phyloP scores from a whole-genome alignment of 2,888 invertebrate genomes.

The Rhamphomyia laevipes region DNA sequence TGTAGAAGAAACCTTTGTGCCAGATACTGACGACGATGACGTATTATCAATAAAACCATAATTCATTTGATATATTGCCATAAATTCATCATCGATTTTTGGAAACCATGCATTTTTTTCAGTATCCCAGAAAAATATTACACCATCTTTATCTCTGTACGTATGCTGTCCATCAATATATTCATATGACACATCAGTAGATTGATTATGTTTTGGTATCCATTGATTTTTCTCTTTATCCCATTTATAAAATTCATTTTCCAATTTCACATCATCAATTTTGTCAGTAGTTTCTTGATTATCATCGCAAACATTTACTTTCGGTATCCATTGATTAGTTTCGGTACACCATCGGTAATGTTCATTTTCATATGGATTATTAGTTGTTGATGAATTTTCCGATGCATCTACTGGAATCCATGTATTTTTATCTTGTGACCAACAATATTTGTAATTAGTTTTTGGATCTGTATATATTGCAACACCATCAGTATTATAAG shows the following conservation, averaged over 20 bases:
- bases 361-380: slow-evolving; percentile 31
- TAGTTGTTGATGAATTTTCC: slow-evolving; percentile 18
- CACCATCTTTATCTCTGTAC: slow-evolving; percentile 78
- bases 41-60: slow-evolving; percentile 73
- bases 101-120: slow-evolving; percentile 93
- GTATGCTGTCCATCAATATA: slow-evolving; percentile 67
- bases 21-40: slow-evolving; percentile 17
- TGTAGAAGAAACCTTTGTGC: slow-evolving; percentile 16
- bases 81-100: slow-evolving; percentile 91
- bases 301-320: slow-evolving; percentile 20
- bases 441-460: slow-evolving; percentile 53
- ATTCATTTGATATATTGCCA: slow-evolving; percentile 91
- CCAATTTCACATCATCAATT: slow-evolving; percentile 29
- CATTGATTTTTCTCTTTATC: slow-evolving; percentile 49
- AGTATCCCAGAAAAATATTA: slow-evolving; percentile 82
- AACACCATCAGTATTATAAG: slow-evolving; percentile 51
- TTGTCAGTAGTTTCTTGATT: slow-evolving; percentile 19
- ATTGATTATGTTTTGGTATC: slow-evolving; percentile 33
- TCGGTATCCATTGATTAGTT: slow-evolving; percentile 42
- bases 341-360: slow-evolving; percentile 32
- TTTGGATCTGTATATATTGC: slow-evolving; percentile 66
- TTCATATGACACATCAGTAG: slow-evolving; percentile 43
- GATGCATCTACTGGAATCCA: slow-evolving; percentile 35
- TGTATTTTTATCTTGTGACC: slow-evolving; percentile 43
- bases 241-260: slow-evolving; percentile 46